Evolutionary conservation across 1,140 invertebrate genomes (phyloP).

Genomic region (Rhopalosiphum padi): DNA sequence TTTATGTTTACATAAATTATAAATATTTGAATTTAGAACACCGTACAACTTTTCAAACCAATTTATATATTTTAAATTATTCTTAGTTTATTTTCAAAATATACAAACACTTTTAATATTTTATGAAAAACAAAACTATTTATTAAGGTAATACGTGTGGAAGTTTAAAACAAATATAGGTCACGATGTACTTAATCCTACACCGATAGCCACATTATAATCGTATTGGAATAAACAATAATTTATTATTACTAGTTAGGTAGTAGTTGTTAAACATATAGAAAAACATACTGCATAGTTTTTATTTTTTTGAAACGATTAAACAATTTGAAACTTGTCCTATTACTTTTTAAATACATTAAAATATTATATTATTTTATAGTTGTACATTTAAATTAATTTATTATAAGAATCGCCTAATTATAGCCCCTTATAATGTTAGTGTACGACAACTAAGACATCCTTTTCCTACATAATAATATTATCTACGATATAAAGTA

Average conservation of each 20-base stretch:
- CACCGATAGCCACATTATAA: neutral
- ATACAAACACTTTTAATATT: neutral
- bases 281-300: neutral
- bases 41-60: neutral
- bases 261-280: too few relatives aligned
- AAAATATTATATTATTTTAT: neutral
- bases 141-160: neutral
- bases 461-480: neutral
- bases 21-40: neutral
- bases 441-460: neutral
- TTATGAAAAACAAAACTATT: conserved; percentile 1
- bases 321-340: neutral
- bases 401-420: neutral
- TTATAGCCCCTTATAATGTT: neutral
- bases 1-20: neutral
- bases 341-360: neutral
- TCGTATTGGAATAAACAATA: neutral
- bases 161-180: neutral
- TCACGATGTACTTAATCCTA: neutral
- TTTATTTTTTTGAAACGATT: neutral
- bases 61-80: conserved; percentile 6
- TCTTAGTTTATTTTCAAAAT: neutral
- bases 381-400: neutral
- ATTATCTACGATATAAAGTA: neutral
- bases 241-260: too few relatives aligned